Percentiles rank a stretch among this genome's conserved stretches.
phyloP scores from a whole-genome alignment of 1,140 invertebrate species.

The Drosophila burlai region DNA sequence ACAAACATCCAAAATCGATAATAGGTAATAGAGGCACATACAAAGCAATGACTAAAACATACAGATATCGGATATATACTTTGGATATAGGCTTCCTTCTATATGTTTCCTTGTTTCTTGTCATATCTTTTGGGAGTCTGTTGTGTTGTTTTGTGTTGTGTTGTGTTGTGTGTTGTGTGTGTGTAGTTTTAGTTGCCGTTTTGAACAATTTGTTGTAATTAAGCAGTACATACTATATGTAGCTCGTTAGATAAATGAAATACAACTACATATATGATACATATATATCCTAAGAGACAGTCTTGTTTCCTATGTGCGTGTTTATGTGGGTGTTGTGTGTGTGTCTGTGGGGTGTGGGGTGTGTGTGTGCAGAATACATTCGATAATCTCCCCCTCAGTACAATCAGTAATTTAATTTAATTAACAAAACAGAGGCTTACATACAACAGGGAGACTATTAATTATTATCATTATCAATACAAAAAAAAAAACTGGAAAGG shows the following conservation, averaged over 20 bases:
- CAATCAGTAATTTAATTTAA: constrained; percentile 10
- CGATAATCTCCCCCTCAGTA: constrained; percentile 15
- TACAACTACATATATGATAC: constrained; percentile 67
- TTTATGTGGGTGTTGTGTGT: constrained; percentile 42
- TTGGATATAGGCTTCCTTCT: constrained; percentile 7
- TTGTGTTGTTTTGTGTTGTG: constrained; percentile 26
- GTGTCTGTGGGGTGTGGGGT: constrained; percentile 23
- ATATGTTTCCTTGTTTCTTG: constrained; percentile 9
- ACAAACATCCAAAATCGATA: constrained; percentile 69
- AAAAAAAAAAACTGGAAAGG: constrained; percentile 1
- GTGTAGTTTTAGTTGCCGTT: constrained; percentile 51
- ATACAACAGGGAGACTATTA: constrained; percentile 1
- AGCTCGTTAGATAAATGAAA: constrained; percentile 71
- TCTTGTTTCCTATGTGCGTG: constrained; percentile 78
- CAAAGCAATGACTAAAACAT: constrained; percentile 79
- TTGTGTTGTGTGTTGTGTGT: too few species aligned
- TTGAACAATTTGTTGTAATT: constrained; percentile 66
- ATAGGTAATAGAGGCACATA: constrained; percentile 73
- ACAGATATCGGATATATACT: constrained; percentile 57
- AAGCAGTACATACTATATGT: constrained; percentile 67
- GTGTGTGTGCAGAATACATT: constrained; percentile 25
- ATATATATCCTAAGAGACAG: constrained; percentile 71
- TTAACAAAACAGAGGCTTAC: constrained; percentile 12
- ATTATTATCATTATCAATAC: background rate
- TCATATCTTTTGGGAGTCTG: constrained; percentile 2